Evolutionary conservation across 2,113 vertebrate species (phyloP).

Genomic region (Pipra filicauda): DNA sequence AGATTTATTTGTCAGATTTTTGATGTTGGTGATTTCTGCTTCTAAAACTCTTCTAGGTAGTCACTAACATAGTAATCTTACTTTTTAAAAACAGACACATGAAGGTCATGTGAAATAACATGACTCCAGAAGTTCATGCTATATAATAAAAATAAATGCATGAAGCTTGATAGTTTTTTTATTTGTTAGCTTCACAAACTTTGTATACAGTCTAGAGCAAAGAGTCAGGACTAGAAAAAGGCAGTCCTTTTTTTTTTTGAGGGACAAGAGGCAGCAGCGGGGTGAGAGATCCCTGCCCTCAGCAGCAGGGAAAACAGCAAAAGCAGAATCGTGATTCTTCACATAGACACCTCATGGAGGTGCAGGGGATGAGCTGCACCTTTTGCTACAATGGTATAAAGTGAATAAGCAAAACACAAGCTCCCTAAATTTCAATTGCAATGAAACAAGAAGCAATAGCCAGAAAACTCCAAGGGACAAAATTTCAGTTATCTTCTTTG

Average conservation of each 20-base stretch:
- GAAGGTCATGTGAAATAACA: neutral
- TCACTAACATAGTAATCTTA: neutral
- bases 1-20: neutral
- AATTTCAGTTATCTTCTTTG: neutral
- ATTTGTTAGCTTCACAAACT: neutral
- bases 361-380: neutral
- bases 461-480: neutral
- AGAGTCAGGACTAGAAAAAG: neutral
- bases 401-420: neutral
- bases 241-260: neutral
- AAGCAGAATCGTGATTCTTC: fast-evolving
- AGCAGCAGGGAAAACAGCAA: neutral
- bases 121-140: neutral
- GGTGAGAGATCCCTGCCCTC: neutral
- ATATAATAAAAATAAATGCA: neutral
- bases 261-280: neutral
- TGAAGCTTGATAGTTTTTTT: neutral
- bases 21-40: neutral
- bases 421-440: neutral
- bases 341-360: fast-evolving
- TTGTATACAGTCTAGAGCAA: neutral
- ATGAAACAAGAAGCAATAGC: neutral
- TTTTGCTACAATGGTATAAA: neutral
- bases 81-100: neutral
- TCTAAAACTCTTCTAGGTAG: neutral